These are phyloP conservation scores for Mycalesis mineus DNA, from an alignment of 2,888 invertebrate species.

Conservation along the genomic window DNA sequence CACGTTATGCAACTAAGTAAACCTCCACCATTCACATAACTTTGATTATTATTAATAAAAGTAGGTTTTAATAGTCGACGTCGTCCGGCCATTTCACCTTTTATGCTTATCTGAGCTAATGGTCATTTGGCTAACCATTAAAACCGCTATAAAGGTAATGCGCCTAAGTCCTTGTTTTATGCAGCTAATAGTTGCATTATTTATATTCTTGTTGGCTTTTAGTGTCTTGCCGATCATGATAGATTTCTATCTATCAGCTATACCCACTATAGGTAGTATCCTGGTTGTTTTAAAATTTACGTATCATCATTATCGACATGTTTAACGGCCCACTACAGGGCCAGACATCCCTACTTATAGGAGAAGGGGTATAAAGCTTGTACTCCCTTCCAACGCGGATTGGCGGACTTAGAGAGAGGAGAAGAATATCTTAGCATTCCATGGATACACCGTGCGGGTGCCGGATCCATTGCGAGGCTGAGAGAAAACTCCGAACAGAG, in stretches of 20 bases:
- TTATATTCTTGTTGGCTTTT: conserved; percentile 9
- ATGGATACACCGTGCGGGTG: too few relatives aligned
- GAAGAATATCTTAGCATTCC: too few relatives aligned
- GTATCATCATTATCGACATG: too few relatives aligned
- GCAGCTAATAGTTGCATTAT: conserved; percentile 1
- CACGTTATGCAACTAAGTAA: not conserved
- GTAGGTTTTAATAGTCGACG: not conserved
- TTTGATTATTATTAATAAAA: conserved; percentile 1
- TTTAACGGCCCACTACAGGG: too few relatives aligned
- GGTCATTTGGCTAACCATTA: conserved; percentile 20
- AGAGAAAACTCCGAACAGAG: too few relatives aligned
- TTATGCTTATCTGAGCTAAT: conserved; percentile 20
- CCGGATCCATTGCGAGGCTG: too few relatives aligned
- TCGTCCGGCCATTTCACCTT: conserved; percentile 16
- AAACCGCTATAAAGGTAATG: conserved; percentile 21
- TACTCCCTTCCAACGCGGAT: too few relatives aligned
- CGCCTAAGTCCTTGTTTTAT: conserved; percentile 9
- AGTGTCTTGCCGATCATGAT: not conserved
- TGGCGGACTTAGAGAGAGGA: too few relatives aligned
- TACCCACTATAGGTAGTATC: too few relatives aligned
- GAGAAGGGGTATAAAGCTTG: too few relatives aligned
- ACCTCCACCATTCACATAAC: not conserved
- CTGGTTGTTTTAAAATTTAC: too few relatives aligned
- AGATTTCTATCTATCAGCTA: not conserved
- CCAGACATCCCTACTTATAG: too few relatives aligned